Conservation (phyloP, 2,797 vertebrate species). For the Xenops minutus region DNA sequence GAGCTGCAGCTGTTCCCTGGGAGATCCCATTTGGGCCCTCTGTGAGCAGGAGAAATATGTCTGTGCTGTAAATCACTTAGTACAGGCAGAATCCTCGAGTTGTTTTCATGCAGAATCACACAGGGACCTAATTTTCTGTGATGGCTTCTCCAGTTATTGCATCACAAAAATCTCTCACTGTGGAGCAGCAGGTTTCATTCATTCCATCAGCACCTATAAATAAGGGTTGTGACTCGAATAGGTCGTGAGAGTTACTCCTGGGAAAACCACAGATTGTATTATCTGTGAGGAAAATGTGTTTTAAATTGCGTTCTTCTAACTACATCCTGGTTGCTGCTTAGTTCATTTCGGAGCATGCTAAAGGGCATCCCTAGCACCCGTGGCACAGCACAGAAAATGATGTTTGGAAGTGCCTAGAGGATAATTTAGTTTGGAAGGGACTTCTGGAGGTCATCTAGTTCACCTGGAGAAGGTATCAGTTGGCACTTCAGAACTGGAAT, state of each 20-base stretch:
- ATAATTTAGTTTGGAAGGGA: not conserved
- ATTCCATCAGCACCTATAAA: constrained; percentile 27
- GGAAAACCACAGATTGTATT: not conserved
- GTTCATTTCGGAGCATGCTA: not conserved
- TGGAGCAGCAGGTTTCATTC: not conserved
- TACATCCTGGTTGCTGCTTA: not conserved
- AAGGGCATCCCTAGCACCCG: not conserved
- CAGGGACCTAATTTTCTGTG: constrained; percentile 20
- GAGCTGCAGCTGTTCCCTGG: not conserved
- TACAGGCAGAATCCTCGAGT: constrained; percentile 9
- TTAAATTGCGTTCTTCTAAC: constrained; percentile 31
- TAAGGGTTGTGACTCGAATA: constrained; percentile 11
- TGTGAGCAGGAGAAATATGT: not conserved
- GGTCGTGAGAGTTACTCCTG: constrained; percentile 1
- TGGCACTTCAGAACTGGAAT: not conserved
- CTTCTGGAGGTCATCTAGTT: not conserved
- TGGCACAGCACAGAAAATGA: not conserved
- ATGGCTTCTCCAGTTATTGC: constrained; percentile 11
- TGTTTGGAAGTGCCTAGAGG: not conserved
- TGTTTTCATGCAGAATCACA: constrained; percentile 20
- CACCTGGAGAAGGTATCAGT: not conserved
- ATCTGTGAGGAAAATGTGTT: constrained; percentile 6
- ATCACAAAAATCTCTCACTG: not conserved
- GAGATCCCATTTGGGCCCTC: not conserved
- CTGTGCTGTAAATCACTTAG: constrained; percentile 16